phyloP scores from a whole-genome alignment of 2,888 invertebrate genomes.

The Oscheius sp. region DNA sequence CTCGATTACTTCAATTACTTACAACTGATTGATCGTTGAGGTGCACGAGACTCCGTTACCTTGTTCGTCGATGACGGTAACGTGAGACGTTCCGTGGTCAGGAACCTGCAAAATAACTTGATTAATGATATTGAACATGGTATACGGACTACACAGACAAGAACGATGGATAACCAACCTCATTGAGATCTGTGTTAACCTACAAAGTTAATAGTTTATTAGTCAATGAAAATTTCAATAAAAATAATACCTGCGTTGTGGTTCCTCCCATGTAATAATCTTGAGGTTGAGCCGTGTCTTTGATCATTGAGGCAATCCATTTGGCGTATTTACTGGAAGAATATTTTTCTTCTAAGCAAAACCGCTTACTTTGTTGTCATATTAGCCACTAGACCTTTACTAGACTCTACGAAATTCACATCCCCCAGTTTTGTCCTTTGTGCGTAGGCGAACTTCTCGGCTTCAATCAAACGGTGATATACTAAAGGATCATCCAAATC shows the following conservation, averaged over 20 bases:
- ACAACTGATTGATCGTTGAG: constrained; percentile 81
- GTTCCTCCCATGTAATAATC: constrained; percentile 72
- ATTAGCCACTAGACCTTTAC: constrained; percentile 78
- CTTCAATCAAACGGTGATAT: constrained; percentile 86
- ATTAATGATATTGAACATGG: background rate
- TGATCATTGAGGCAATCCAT: constrained; percentile 55
- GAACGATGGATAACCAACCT: constrained; percentile 20
- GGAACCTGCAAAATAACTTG: constrained; percentile 71
- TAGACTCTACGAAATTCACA: constrained; percentile 78
- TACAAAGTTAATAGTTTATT: constrained; percentile 12
- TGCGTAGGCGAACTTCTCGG: constrained; percentile 90
- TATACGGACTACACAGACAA: background rate
- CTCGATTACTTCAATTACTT: background rate
- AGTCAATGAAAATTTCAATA: background rate
- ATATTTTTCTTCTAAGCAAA: background rate
- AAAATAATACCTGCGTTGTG: constrained; percentile 20
- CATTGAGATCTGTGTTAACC: constrained; percentile 1
- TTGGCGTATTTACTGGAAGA: constrained; percentile 50
- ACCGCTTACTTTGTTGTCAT: constrained; percentile 75
- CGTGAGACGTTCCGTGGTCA: constrained; percentile 86
- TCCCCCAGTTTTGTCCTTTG: constrained; percentile 76
- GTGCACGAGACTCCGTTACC: constrained; percentile 93
- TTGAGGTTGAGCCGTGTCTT: constrained; percentile 60
- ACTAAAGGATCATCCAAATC: constrained; percentile 73
- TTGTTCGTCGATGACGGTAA: constrained; percentile 80